Conservation (phyloP, 2,797 vertebrate genomes). For the Apodemus agrarius region DNA sequence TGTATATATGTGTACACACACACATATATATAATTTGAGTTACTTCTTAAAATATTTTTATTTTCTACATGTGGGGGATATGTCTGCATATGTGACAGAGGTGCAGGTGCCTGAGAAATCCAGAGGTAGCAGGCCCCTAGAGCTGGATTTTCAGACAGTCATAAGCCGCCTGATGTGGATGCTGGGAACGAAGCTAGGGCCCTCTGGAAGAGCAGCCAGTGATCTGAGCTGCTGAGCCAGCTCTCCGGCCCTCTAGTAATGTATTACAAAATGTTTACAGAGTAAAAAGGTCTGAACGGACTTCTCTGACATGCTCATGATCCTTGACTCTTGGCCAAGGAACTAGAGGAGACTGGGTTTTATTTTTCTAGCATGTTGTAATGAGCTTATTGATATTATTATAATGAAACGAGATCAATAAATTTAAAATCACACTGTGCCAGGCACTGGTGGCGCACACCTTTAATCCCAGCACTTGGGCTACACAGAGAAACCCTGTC, state of each 20-base stretch:
- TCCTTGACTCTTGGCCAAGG: not conserved
- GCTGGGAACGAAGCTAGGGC: not conserved
- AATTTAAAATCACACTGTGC: not conserved
- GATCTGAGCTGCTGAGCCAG: not conserved
- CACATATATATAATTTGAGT: not conserved
- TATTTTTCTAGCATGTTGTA: constrained; percentile 2
- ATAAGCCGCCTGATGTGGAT: not conserved
- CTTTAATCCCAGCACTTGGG: no score
- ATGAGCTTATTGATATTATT: not conserved
- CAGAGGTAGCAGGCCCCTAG: not conserved
- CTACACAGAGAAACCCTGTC: no score
- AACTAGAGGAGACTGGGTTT: not conserved
- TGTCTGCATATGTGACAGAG: not conserved
- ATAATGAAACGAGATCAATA: not conserved
- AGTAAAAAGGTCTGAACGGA: not conserved
- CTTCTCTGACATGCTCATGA: not conserved
- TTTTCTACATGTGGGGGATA: not conserved
- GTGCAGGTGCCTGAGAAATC: not conserved
- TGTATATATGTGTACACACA: no score
- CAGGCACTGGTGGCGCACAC: no score
- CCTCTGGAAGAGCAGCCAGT: not conserved
- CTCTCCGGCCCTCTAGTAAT: not conserved
- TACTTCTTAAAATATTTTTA: not conserved
- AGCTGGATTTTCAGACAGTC: not conserved
- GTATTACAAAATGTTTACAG: not conserved